Conservation (phyloP, 2,797 vertebrate species). For the Pangasius macronema region DNA sequence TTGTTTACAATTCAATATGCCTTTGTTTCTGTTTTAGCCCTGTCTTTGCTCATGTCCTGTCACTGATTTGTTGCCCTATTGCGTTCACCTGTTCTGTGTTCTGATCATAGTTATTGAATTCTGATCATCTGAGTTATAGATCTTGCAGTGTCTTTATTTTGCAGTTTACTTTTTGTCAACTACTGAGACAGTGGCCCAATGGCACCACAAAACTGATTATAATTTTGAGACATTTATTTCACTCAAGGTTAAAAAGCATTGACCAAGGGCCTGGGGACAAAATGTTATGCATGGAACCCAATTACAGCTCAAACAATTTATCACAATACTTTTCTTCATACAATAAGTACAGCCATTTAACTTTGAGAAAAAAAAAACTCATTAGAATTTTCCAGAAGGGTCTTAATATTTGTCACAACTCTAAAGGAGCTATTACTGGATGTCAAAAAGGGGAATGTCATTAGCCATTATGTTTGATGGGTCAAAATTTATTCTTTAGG, state of each 20-base stretch:
- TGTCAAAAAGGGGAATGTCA: conserved; percentile 12
- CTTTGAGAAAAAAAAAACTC: conserved; percentile 12
- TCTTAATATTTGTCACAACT: conserved; percentile 9
- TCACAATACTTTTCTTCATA: conserved; percentile 14
- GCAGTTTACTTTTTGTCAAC: background rate
- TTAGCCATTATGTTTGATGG: conserved; percentile 14
- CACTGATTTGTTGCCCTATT: background rate
- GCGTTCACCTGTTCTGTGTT: background rate
- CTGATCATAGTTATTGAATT: too few relatives aligned
- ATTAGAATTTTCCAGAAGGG: conserved; percentile 2
- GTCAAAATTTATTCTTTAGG: background rate
- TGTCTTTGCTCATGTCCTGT: background rate
- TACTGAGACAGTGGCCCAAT: background rate
- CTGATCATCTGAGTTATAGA: background rate
- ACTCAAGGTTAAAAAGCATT: background rate
- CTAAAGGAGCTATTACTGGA: background rate
- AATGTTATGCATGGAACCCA: conserved; percentile 5
- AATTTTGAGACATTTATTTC: background rate
- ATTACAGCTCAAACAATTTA: conserved; percentile 17
- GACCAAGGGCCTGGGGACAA: background rate
- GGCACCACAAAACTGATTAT: background rate
- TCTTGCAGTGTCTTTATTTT: background rate
- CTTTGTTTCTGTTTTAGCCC: background rate
- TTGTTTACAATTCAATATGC: background rate
- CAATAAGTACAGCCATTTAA: conserved; percentile 6